phyloP scores from a whole-genome alignment of 1,140 invertebrate species.

The Semibalanus balanoides region DNA sequence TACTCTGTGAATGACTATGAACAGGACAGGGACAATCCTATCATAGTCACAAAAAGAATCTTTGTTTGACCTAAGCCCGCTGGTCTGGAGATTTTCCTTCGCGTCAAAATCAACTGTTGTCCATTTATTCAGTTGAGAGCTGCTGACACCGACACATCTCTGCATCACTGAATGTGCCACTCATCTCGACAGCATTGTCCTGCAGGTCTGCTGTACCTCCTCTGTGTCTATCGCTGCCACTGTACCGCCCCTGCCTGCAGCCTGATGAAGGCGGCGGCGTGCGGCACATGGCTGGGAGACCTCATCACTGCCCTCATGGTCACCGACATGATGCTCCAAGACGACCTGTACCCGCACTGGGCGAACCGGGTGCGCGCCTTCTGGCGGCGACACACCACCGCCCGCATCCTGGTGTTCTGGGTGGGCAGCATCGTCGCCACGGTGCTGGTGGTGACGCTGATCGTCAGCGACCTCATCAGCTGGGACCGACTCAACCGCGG shows the following conservation, averaged over 20 bases:
- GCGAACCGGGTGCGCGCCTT: constrained; percentile 29
- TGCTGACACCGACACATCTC: no score
- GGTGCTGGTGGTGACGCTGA: constrained; percentile 36
- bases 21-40: no score
- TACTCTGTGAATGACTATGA: no score
- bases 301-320: constrained; percentile 40
- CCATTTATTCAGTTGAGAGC: no score
- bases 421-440: constrained; percentile 31
- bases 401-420: constrained; percentile 41
- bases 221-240: no score
- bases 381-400: constrained; percentile 31
- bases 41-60: no score
- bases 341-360: constrained; percentile 40
- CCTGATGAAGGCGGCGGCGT: constrained; percentile 41
- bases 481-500: constrained; percentile 40
- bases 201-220: no score
- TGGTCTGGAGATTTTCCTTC: no score
- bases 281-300: constrained; percentile 42
- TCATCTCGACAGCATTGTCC: no score
- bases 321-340: constrained; percentile 44
- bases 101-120: no score
- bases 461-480: constrained; percentile 38
- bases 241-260: constrained; percentile 20
- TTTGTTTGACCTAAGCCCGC: no score
- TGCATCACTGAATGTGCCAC: no score